These are phyloP conservation scores for Alectoris magna DNA, from an alignment of 2,797 vertebrate genomes.

Conservation along the genomic window DNA sequence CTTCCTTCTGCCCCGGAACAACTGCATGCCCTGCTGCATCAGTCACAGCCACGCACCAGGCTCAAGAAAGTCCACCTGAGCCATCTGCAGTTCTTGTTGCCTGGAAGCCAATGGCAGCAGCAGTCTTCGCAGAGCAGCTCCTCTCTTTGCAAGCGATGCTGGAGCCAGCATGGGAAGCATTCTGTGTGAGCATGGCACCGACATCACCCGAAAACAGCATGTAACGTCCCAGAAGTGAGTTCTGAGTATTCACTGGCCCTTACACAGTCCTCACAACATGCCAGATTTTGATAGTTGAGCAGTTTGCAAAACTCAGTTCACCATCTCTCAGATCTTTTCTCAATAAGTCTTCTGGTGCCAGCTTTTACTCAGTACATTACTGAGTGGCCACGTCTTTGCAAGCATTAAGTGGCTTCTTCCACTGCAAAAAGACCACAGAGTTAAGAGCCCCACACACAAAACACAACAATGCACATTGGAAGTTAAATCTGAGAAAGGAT, in stretches of 20 bases:
- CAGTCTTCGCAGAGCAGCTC: background rate
- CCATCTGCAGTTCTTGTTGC: background rate
- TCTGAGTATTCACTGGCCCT: background rate
- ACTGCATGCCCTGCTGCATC: background rate
- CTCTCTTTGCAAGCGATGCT: background rate
- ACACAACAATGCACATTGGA: background rate
- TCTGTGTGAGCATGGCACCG: background rate
- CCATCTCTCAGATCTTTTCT: background rate
- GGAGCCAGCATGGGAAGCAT: background rate
- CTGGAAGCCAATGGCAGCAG: background rate
- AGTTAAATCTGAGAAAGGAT: background rate
- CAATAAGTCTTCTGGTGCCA: background rate
- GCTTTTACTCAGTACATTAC: background rate
- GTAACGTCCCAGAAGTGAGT: background rate
- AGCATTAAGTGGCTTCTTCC: background rate
- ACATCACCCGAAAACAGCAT: background rate
- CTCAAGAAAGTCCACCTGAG: background rate
- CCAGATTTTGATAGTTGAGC: background rate
- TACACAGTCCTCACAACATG: fast-evolving
- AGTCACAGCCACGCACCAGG: background rate
- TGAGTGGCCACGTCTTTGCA: background rate
- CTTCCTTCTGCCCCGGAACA: background rate
- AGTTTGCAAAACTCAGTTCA: background rate
- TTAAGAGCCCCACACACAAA: background rate
- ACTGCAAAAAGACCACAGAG: background rate